These are phyloP conservation scores for Scotopteryx bipunctaria DNA, from an alignment of 2,888 invertebrate species.

Conservation along the genomic window DNA sequence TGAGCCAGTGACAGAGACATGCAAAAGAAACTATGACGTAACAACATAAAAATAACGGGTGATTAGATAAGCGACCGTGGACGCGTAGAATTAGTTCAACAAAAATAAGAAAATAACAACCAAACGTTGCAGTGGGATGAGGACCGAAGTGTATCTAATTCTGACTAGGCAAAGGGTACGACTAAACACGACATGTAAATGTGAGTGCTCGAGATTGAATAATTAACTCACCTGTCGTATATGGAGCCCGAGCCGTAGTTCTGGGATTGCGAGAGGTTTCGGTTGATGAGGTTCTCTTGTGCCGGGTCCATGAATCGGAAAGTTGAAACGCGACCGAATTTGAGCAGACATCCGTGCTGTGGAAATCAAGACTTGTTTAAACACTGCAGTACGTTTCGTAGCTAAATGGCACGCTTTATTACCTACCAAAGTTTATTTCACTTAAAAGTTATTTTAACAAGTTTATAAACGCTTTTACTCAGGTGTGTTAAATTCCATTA, in stretches of 20 bases:
- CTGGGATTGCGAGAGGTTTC: slow-evolving; percentile 88
- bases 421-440: too few species aligned
- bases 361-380: slow-evolving; percentile 14
- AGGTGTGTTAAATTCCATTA: slow-evolving; percentile 4
- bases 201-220: slow-evolving; percentile 22
- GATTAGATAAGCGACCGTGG: slow-evolving; percentile 61
- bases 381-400: neutral
- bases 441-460: slow-evolving; percentile 5
- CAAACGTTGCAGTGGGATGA: slow-evolving; percentile 54
- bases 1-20: slow-evolving; percentile 81
- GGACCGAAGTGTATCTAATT: slow-evolving; percentile 42
- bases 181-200: slow-evolving; percentile 57
- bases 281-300: slow-evolving; percentile 90
- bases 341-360: slow-evolving; percentile 92
- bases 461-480: neutral
- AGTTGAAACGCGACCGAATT: slow-evolving; percentile 93
- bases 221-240: slow-evolving; percentile 88
- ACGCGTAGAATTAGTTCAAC: slow-evolving; percentile 48
- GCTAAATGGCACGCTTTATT: neutral
- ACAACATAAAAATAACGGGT: slow-evolving; percentile 57
- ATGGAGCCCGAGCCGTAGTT: slow-evolving; percentile 89
- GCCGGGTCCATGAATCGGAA: slow-evolving; percentile 93
- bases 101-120: slow-evolving; percentile 47
- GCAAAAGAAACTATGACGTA: slow-evolving; percentile 72
- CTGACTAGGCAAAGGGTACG: slow-evolving; percentile 45